Conservation (phyloP, 2,888 invertebrate species). For the Allolobophora icterica region DNA sequence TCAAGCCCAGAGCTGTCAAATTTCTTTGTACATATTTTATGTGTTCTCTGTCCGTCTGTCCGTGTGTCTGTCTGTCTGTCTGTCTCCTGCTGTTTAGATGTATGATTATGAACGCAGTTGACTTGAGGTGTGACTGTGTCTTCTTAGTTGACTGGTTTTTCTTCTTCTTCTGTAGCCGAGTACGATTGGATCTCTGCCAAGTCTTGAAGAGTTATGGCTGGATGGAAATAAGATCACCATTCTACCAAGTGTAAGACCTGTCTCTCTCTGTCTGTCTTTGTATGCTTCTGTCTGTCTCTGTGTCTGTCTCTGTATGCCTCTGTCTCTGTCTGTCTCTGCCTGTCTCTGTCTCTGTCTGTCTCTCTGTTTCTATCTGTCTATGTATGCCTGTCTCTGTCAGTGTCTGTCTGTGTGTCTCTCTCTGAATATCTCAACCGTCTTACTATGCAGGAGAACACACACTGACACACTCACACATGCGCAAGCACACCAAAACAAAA, state of each 20-base stretch:
- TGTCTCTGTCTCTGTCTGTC: background rate
- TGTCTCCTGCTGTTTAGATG: too few relatives aligned
- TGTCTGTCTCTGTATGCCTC: background rate
- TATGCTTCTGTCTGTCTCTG: too few relatives aligned
- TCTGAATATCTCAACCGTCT: background rate
- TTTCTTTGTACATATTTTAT: background rate
- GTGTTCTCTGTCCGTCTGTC: too few relatives aligned
- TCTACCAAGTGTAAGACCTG: conserved; percentile 76
- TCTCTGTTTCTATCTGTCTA: too few relatives aligned
- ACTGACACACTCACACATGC: too few relatives aligned
- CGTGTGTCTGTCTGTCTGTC: too few relatives aligned
- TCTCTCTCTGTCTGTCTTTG: background rate
- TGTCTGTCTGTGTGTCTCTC: too few relatives aligned
- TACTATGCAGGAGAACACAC: background rate
- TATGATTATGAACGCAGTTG: too few relatives aligned
- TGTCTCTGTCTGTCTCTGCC: background rate
- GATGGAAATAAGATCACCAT: conserved; percentile 95
- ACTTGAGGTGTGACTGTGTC: background rate
- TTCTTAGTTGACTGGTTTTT: background rate
- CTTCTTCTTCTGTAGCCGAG: conserved; percentile 74
- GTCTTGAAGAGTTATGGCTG: conserved; percentile 93
- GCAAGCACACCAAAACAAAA: too few relatives aligned
- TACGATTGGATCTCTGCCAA: conserved; percentile 88
- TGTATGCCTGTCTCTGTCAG: background rate
- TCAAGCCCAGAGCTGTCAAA: too few relatives aligned